Evolutionary conservation across 2,113 vertebrate species (phyloP).

Genomic region (Podilymbus podiceps): DNA sequence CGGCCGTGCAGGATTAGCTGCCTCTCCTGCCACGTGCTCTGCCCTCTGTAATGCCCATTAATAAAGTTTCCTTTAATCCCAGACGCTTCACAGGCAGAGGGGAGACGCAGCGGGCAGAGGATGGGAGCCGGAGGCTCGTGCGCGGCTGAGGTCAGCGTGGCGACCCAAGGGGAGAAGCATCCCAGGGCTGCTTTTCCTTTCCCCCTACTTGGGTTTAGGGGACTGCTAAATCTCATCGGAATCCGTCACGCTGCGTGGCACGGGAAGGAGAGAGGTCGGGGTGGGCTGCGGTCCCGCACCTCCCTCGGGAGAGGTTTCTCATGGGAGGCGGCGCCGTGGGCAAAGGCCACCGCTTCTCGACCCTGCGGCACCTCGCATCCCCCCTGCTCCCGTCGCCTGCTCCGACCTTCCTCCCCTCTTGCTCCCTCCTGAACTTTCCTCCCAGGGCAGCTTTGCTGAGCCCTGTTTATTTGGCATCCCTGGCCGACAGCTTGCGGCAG

Average conservation of each 20-base stretch:
- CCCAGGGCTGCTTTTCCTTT: neutral
- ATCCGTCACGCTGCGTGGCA: accelerated
- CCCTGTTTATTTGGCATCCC: neutral
- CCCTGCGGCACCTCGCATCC: neutral
- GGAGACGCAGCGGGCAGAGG: accelerated
- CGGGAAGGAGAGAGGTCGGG: neutral
- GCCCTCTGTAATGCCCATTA: neutral
- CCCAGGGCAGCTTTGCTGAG: neutral
- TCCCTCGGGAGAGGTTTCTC: neutral
- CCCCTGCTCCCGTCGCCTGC: neutral
- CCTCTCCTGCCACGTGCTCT: neutral
- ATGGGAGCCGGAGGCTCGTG: neutral
- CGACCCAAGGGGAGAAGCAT: neutral
- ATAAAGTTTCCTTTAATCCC: neutral
- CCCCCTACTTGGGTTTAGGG: neutral
- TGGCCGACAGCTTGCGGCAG: neutral
- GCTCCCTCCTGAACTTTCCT: neutral
- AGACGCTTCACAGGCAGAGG: neutral
- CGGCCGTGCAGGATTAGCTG: accelerated
- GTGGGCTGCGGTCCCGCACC: neutral
- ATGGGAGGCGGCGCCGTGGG: neutral
- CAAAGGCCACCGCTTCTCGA: neutral
- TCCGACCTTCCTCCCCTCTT: neutral
- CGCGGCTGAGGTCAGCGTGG: neutral
- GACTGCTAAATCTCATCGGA: neutral